phyloP scores from a whole-genome alignment of 2,888 invertebrate species.

The Aspidiotus destructor region DNA sequence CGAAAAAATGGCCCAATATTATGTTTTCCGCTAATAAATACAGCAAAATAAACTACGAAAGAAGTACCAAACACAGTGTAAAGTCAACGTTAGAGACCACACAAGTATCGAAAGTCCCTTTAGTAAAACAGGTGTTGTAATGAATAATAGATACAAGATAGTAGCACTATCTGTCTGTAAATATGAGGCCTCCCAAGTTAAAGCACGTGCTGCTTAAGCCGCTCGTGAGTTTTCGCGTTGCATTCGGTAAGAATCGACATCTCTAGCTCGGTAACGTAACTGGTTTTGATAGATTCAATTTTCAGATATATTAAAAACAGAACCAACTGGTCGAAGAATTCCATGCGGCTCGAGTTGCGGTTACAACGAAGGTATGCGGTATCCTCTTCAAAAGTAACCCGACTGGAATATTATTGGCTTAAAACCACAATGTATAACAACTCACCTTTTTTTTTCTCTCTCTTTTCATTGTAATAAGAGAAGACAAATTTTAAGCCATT shows the following conservation, averaged over 20 bases:
- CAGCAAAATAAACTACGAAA: no score
- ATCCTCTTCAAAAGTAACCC: slow-evolving; percentile 32
- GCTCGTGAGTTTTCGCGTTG: slow-evolving; percentile 23
- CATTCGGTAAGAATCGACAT: slow-evolving; percentile 29
- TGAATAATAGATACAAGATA: slow-evolving; percentile 33
- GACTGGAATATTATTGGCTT: slow-evolving; percentile 31
- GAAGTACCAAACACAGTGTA: no score
- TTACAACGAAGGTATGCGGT: slow-evolving; percentile 28
- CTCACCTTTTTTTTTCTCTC: slow-evolving; percentile 22
- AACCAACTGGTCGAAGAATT: slow-evolving; percentile 20
- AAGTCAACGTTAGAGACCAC: slow-evolving; percentile 11
- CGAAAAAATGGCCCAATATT: no score
- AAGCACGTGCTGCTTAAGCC: slow-evolving; percentile 28
- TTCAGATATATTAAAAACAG: slow-evolving; percentile 29
- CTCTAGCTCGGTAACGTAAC: slow-evolving; percentile 26
- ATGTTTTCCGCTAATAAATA: no score
- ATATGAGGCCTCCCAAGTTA: slow-evolving; percentile 33
- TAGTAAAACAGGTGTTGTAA: slow-evolving; percentile 31
- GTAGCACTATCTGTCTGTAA: slow-evolving; percentile 33
- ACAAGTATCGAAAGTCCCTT: slow-evolving; percentile 24
- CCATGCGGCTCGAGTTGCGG: slow-evolving; percentile 20
- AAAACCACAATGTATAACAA: slow-evolving; percentile 30
- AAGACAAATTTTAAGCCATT: background rate
- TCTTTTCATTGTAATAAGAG: slow-evolving; percentile 1
- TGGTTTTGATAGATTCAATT: slow-evolving; percentile 33